phyloP scores from a whole-genome alignment of 2,888 invertebrate species.

The Cyrtodaria siliqua region DNA sequence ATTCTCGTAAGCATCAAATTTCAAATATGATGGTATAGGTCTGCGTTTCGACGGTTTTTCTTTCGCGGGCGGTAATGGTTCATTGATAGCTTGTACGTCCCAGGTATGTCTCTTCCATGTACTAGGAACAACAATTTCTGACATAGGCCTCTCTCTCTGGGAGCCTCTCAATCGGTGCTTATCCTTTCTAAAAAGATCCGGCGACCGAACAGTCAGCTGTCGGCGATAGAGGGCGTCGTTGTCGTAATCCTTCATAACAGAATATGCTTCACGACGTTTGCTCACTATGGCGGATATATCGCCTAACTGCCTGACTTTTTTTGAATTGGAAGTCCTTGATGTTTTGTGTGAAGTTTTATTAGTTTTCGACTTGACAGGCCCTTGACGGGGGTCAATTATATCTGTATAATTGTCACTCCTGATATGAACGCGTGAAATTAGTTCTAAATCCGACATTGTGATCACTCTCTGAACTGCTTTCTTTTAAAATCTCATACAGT shows the following conservation, averaged over 20 bases:
- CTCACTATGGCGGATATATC: slow-evolving; percentile 31
- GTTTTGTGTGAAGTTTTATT: background rate
- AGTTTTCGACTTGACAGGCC: slow-evolving; percentile 1
- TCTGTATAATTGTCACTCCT: too few species aligned
- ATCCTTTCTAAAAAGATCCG: slow-evolving; percentile 8
- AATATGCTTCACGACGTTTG: slow-evolving; percentile 1
- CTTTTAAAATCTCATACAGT: too few species aligned
- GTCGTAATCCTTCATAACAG: background rate
- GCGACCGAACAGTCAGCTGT: slow-evolving; percentile 21
- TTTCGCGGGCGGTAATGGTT: slow-evolving; percentile 9
- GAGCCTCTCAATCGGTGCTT: background rate
- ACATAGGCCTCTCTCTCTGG: slow-evolving; percentile 44
- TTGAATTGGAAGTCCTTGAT: slow-evolving; percentile 9
- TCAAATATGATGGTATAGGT: slow-evolving; percentile 5
- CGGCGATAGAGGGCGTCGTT: background rate
- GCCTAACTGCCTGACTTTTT: background rate
- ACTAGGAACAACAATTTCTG: slow-evolving; percentile 40
- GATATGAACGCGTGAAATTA: too few species aligned
- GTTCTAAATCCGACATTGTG: too few species aligned
- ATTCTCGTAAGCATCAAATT: background rate
- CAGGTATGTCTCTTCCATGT: slow-evolving; percentile 43
- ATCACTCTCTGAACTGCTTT: too few species aligned
- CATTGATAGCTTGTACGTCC: slow-evolving; percentile 42
- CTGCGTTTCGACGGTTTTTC: slow-evolving; percentile 3
- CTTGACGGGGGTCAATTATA: too few species aligned